Evolutionary conservation across 92 coral and sea anemone species (phyloP).

Genomic region (Zoanthus gigantus): DNA sequence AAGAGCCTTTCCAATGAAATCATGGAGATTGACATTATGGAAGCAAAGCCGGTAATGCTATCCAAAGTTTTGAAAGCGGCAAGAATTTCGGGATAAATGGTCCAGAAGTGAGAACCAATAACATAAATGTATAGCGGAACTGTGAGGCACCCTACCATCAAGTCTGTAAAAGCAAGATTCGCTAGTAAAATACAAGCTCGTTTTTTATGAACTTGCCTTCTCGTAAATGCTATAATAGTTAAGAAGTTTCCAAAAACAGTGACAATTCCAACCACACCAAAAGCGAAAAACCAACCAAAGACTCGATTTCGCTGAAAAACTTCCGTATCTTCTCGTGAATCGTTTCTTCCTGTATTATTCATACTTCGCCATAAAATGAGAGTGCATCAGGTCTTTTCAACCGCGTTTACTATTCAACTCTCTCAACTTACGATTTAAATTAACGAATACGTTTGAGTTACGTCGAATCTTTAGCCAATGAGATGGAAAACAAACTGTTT

Average conservation of each 20-base stretch:
- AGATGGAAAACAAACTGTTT: background rate
- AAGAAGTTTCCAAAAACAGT: conserved; percentile 22
- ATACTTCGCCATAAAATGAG: background rate
- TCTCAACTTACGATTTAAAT: background rate
- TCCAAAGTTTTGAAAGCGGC: conserved; percentile 24
- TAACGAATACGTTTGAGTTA: too few species aligned
- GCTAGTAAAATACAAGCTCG: conserved; percentile 13
- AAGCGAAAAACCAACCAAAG: conserved; percentile 28
- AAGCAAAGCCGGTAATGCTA: conserved; percentile 33
- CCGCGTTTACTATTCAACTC: background rate
- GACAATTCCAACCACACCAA: conserved; percentile 14
- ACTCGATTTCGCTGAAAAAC: background rate
- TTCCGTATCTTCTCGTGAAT: background rate
- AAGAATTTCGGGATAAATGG: background rate
- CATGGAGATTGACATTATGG: conserved; percentile 26
- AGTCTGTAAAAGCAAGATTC: conserved; percentile 31
- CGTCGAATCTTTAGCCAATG: too few species aligned
- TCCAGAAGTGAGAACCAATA: conserved; percentile 26
- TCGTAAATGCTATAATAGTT: conserved; percentile 33
- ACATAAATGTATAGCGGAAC: conserved; percentile 35
- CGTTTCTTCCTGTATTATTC: conserved; percentile 10
- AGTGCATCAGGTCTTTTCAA: too few species aligned
- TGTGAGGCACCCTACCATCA: conserved; percentile 20
- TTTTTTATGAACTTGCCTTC: conserved; percentile 29
- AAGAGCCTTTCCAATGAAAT: conserved; percentile 22